Evolutionary conservation across 2,797 vertebrate genomes (phyloP), one percentile per base, ranked within the genome.

Genomic region (Chanos chanos): DNA sequence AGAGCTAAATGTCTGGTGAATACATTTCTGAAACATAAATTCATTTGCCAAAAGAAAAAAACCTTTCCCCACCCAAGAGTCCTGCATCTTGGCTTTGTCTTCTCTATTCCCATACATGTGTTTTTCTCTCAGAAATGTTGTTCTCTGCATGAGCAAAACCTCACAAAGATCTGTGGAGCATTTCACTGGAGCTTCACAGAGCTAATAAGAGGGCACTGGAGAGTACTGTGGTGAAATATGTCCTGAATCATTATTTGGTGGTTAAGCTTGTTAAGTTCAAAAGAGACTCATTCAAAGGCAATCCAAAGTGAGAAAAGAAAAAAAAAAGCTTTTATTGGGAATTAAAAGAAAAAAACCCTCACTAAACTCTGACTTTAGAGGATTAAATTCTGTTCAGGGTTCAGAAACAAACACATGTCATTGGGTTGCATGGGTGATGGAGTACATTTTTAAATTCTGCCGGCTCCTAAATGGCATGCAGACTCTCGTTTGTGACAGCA

Each of bases 231-330:
- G 84, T 78, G 66, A 64, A 81, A 80, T 81, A 74, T 60, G 80
- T 85, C 79, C 75, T 33, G 27, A 82, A 77, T 85, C 84, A 77
- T 87, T 85, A 89, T 84, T 85, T 73, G 36, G 75, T 71, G 77
- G 84, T 86, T 86, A 83, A 76, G 64, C 75, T 89, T 77, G 81
- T 83, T 84, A 82, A 76, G 81, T 84, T 86, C 84, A 89, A 84
- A 86, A 78, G 77, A 79, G 41, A 7, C 65, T 58, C 53, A 83
- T 70, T 86, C 83, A 86, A 85, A 85, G 76, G 66, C 64, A 3
- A 73, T 75, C 63, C 69, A 43, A 45, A 66, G 68, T 64, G 47
- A 56, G 47, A n/a, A 61, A 76, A 62, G 67, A 79, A 66, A 53
- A 56, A 66, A 72, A 70, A 76, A 30, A 64, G 50, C 54, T 72